A percentile compares a stretch with the other conserved stretches of the same genome.
Conservation (phyloP, 2,797 vertebrate genomes). For the Syngnathus rostellatus region DNA sequence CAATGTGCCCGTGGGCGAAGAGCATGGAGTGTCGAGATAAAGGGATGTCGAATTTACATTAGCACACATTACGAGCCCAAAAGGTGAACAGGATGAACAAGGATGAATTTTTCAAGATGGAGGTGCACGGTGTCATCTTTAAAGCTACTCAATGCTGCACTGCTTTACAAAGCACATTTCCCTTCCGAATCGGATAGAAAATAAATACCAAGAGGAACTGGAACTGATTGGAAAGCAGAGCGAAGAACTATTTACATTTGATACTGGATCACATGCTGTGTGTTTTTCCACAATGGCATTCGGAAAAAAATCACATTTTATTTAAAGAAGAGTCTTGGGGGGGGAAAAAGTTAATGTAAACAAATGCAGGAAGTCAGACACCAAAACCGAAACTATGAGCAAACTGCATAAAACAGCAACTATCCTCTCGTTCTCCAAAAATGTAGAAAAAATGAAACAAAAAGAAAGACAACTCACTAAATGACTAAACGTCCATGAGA, state of each 20-base stretch:
- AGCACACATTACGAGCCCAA: conserved; percentile 14
- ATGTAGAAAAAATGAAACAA: background rate
- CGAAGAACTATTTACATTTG: background rate
- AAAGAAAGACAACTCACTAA: conserved; percentile 3
- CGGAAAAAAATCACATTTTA: too few relatives aligned
- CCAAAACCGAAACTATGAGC: conserved; percentile 1
- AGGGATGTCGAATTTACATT: conserved; percentile 24
- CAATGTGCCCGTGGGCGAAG: conserved; percentile 13
- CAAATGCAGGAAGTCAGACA: too few relatives aligned
- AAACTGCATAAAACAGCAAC: conserved; percentile 16
- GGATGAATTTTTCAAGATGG: conserved; percentile 16
- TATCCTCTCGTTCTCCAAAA: conserved; percentile 18
- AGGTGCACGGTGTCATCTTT: background rate
- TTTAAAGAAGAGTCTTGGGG: too few relatives aligned
- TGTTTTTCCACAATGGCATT: background rate
- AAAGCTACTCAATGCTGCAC: background rate
- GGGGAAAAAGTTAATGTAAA: too few relatives aligned
- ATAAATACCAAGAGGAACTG: background rate
- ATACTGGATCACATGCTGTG: background rate
- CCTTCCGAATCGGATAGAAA: background rate
- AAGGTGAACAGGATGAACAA: conserved; percentile 19
- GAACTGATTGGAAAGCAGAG: background rate
- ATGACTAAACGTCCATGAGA: conserved; percentile 20
- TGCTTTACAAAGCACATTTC: background rate
- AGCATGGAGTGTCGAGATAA: conserved; percentile 16